Evolutionary conservation across 2,113 vertebrate genomes (phyloP).

Genomic region (Tragelaphus buxtoni): DNA sequence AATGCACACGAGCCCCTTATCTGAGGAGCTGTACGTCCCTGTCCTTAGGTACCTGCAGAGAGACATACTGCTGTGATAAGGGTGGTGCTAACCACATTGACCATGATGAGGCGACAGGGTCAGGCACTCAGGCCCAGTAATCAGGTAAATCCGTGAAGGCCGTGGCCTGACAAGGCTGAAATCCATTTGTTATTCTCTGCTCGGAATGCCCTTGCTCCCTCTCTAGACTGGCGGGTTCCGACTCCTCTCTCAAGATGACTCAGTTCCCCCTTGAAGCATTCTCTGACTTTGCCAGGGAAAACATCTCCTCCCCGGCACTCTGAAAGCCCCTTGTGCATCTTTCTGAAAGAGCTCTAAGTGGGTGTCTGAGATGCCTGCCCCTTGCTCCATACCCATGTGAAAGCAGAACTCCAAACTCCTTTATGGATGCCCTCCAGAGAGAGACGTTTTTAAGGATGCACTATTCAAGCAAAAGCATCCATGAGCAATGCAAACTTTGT

Average conservation of each 20-base stretch:
- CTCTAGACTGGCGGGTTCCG: background rate
- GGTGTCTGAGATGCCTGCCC: background rate
- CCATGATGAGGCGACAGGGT: conserved; percentile 41
- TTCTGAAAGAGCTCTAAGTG: background rate
- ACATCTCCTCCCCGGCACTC: background rate
- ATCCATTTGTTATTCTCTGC: conserved; percentile 56
- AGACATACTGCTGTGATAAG: conserved; percentile 18
- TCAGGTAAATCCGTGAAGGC: conserved; percentile 56
- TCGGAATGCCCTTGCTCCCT: conserved; percentile 15
- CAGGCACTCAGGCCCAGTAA: conserved; percentile 27
- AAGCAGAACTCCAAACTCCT: background rate
- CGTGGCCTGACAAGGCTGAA: conserved; percentile 61
- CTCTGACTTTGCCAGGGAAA: background rate
- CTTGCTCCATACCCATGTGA: background rate
- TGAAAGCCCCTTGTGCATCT: background rate
- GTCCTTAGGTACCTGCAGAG: conserved; percentile 61
- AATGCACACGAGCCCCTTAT: conserved; percentile 1
- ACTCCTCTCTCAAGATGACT: background rate
- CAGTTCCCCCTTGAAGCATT: background rate
- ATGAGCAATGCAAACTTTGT: background rate
- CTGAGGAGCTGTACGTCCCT: conserved; percentile 4
- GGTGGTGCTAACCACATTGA: conserved; percentile 19
- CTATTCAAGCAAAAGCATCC: background rate
- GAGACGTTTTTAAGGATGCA: fast-evolving
- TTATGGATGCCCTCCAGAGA: background rate